Percentiles rank a stretch among this genome's conserved stretches.
Evolutionary conservation across 2,797 vertebrate species (phyloP).

Genomic region (Anolis apletophallus): DNA sequence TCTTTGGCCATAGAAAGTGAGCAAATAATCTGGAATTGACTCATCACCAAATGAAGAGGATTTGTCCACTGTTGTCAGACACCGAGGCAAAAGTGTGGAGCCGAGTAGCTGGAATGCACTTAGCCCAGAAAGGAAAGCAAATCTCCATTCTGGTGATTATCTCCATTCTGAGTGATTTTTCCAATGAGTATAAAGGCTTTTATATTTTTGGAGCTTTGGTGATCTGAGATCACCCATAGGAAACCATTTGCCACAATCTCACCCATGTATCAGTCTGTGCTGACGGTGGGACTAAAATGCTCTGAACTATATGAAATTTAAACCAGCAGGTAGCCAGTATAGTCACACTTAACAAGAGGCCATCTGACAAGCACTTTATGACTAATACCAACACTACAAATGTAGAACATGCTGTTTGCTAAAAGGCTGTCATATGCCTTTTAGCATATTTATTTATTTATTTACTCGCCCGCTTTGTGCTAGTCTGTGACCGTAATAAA

Average conservation of each 20-base stretch:
- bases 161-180: no score
- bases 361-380: background rate
- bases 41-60: background rate
- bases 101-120: background rate
- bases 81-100: background rate
- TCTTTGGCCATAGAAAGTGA: no score
- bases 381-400: conserved; percentile 18
- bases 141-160: background rate
- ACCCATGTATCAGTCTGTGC: background rate
- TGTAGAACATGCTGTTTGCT: background rate
- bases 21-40: background rate
- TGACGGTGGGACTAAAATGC: background rate
- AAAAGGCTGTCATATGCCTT: conserved; percentile 23
- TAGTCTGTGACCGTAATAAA: no score
- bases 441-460: no score
- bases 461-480: no score
- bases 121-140: background rate
- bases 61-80: background rate
- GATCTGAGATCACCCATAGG: background rate
- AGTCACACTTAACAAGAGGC: background rate
- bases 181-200: background rate
- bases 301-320: background rate
- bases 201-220: background rate
- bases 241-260: background rate
- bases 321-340: conserved; percentile 25